Evolutionary conservation across 2,113 vertebrate species (phyloP), one percentile per base, ranked within the genome.

Genomic region (Porphyrio hochstetteri): DNA sequence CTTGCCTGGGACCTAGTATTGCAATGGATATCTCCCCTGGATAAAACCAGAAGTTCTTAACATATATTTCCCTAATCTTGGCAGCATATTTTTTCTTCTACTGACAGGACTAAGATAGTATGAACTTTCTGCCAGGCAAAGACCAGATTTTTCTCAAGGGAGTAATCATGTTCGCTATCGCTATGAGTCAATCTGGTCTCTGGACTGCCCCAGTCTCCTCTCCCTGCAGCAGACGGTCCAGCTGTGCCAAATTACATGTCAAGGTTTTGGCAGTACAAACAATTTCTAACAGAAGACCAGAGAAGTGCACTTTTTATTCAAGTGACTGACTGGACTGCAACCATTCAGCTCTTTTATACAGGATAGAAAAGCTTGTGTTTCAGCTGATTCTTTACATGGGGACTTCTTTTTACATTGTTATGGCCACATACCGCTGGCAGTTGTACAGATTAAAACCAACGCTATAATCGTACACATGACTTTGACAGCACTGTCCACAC

Each of bases 231-330:
- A 95, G 86, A 76, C 78, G 25, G 53, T 75, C 40, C 64, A 95
- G 67, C 53, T 65, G 52, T 7, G 29, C 76, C 92, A 96, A 96
- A 76, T 83, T 75, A 79, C 55, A n/a, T 55, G 55, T 85, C n/a
- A 74, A 95, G 50, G 50, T 96, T 95, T 96, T 90, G 96, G 95
- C 91, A 95, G 46, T 61, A n/a, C 33, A 79, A 63, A 35, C 19
- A 23, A 25, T 78, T 88, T 95, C 92, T 83, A 78, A 93, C 78
- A 88, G 86, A 92, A 85, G 40, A 88, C 6, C n/a, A 72, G 86
- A 89, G 70, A 94, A 86, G 19, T 72, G 23, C 31, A 60, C 55
- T 92, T 63, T 90, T 95, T 81, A 55, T 90, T 93, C 82, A 79
- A 94, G 67, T 35, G 36, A 77, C 68, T 84, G 48, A 75, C 72